These are phyloP conservation scores for Cheilosia vernalis DNA, from an alignment of 2,888 invertebrate genomes.

Conservation along the genomic window DNA sequence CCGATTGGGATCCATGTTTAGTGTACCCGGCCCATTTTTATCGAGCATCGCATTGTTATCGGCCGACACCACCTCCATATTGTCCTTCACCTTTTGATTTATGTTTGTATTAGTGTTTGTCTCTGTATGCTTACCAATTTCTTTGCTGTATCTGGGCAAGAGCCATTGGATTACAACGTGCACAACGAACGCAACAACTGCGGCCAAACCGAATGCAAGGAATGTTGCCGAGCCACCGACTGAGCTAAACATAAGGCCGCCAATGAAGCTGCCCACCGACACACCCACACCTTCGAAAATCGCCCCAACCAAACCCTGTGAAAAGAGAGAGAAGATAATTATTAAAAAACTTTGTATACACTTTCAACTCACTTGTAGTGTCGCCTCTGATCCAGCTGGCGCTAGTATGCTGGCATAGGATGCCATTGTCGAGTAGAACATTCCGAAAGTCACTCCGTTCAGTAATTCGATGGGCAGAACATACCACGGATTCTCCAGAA, in stretches of 20 bases:
- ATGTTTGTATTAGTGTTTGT: constrained; percentile 67
- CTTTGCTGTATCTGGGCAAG: constrained; percentile 78
- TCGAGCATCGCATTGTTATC: constrained; percentile 24
- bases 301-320: constrained; percentile 92
- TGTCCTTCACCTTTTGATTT: constrained; percentile 63
- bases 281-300: constrained; percentile 94
- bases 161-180: constrained; percentile 85
- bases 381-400: constrained; percentile 93
- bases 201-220: constrained; percentile 88
- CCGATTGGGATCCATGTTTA: constrained; percentile 67
- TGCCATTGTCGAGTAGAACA: constrained; percentile 94
- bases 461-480: constrained; percentile 92
- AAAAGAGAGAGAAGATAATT: constrained; percentile 60
- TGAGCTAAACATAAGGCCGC: constrained; percentile 88
- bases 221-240: constrained; percentile 89
- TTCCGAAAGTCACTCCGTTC: constrained; percentile 94
- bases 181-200: constrained; percentile 86
- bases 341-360: background rate
- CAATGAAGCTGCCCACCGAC: constrained; percentile 90
- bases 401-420: constrained; percentile 93
- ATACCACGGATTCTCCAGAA: constrained; percentile 91
- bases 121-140: constrained; percentile 68
- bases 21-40: constrained; percentile 45
- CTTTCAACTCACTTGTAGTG: constrained; percentile 88
- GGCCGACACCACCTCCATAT: constrained; percentile 62